These are phyloP conservation scores for Actinernus sp. DNA, from an alignment of 92 coral and sea anemone species.

Conservation along the genomic window DNA sequence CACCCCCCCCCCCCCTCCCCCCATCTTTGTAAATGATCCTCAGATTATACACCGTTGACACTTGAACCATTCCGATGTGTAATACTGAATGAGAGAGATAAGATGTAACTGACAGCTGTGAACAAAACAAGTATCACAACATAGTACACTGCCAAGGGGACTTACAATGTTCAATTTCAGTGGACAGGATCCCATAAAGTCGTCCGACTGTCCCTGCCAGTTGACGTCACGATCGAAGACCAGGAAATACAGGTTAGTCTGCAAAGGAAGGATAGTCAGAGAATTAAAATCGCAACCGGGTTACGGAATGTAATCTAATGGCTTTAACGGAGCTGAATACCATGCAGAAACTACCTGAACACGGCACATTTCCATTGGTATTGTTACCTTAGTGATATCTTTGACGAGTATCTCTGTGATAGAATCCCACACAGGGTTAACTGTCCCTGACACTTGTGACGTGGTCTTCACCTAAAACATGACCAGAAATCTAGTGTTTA, in stretches of 20 bases:
- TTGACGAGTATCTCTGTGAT: conserved; percentile 80
- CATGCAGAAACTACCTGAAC: too few species aligned
- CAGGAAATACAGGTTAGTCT: conserved; percentile 84
- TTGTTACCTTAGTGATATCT: conserved; percentile 83
- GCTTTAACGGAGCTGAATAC: too few species aligned
- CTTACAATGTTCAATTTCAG: conserved; percentile 60
- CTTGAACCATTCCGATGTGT: too few species aligned
- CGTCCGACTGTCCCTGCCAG: conserved; percentile 95
- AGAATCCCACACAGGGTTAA: conserved; percentile 93
- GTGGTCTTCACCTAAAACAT: conserved; percentile 73
- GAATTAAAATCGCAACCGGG: not conserved
- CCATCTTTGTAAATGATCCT: too few species aligned
- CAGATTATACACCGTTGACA: too few species aligned
- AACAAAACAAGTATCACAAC: too few species aligned
- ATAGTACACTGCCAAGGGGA: not conserved
- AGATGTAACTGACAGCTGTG: too few species aligned
- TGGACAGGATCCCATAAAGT: conserved; percentile 94
- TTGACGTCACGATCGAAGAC: conserved; percentile 92
- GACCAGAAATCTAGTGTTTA: not conserved
- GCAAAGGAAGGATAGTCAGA: not conserved
- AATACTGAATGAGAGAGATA: too few species aligned
- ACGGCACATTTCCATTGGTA: too few species aligned
- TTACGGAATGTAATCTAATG: too few species aligned
- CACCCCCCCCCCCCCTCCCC: too few species aligned
- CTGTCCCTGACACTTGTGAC: conserved; percentile 77